phyloP scores from a whole-genome alignment of 2,797 vertebrate genomes.

The Naso thynnoides region DNA sequence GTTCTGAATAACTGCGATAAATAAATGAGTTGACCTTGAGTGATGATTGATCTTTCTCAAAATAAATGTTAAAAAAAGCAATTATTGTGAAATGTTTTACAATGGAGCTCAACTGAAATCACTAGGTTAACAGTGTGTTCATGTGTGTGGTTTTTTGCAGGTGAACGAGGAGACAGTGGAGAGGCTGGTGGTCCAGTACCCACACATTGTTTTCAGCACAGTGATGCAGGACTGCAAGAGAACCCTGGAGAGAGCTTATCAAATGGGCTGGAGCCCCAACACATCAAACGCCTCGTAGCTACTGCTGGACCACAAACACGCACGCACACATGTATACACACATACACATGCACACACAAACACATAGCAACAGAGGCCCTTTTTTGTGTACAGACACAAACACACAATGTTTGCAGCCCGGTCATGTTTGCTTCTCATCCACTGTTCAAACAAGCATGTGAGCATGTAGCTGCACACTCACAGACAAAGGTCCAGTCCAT shows the following conservation, averaged over 20 bases:
- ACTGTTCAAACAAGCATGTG: slow-evolving; percentile 66
- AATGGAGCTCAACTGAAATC: background rate
- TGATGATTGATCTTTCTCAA: background rate
- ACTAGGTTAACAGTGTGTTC: background rate
- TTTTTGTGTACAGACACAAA: slow-evolving; percentile 51
- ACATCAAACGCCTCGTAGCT: slow-evolving; percentile 91
- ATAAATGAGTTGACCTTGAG: background rate
- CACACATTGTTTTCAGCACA: slow-evolving; percentile 98
- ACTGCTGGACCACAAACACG: slow-evolving; percentile 42
- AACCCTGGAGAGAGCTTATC: slow-evolving; percentile 97
- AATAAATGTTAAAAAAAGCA: too few relatives aligned
- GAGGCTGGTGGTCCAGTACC: slow-evolving; percentile 96
- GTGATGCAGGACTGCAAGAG: slow-evolving; percentile 99
- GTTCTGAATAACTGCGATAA: background rate
- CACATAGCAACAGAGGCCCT: slow-evolving; percentile 24
- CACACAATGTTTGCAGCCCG: slow-evolving; percentile 48
- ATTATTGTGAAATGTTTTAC: too few relatives aligned
- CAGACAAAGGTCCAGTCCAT: slow-evolving; percentile 30
- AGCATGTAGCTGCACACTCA: slow-evolving; percentile 58
- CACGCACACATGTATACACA: slow-evolving; percentile 19
- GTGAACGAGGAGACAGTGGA: slow-evolving; percentile 98
- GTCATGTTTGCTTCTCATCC: slow-evolving; percentile 57
- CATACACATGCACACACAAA: slow-evolving; percentile 10
- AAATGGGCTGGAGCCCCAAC: slow-evolving; percentile 99
- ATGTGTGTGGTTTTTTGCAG: slow-evolving; percentile 73